These are phyloP conservation scores for Synanceia verrucosa DNA, from an alignment of 2,797 vertebrate species.

Conservation along the genomic window DNA sequence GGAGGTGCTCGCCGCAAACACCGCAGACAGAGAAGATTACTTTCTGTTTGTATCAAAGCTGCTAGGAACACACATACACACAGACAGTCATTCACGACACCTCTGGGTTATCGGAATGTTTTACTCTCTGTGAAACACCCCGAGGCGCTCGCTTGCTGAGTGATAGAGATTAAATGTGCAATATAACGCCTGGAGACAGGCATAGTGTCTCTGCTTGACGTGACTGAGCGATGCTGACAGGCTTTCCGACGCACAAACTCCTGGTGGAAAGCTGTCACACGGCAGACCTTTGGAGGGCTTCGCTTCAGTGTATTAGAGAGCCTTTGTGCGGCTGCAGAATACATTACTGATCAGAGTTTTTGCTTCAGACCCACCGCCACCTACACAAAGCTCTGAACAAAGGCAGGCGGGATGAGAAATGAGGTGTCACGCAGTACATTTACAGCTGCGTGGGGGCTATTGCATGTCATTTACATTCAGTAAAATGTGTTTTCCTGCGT, in stretches of 20 bases:
- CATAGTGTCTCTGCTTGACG: slow-evolving; percentile 59
- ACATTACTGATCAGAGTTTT: slow-evolving; percentile 60
- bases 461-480: slow-evolving; percentile 70
- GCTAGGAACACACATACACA: slow-evolving; percentile 42
- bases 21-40: slow-evolving; percentile 56
- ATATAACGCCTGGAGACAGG: slow-evolving; percentile 70
- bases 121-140: slow-evolving; percentile 70
- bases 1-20: slow-evolving; percentile 4
- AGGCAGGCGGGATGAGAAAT: slow-evolving; percentile 65
- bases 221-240: slow-evolving; percentile 76
- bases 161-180: slow-evolving; percentile 78
- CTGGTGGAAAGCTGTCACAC: slow-evolving; percentile 62
- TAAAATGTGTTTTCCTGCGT: slow-evolving; percentile 51
- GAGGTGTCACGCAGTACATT: slow-evolving; percentile 67
- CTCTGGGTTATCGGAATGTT: slow-evolving; percentile 70
- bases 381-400: slow-evolving; percentile 62
- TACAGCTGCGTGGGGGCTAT: slow-evolving; percentile 58
- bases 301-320: slow-evolving; percentile 49
- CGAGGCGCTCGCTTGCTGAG: slow-evolving; percentile 67
- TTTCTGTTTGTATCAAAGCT: slow-evolving; percentile 60
- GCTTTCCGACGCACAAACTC: slow-evolving; percentile 56
- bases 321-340: slow-evolving; percentile 55
- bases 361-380: slow-evolving; percentile 46
- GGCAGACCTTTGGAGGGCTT: slow-evolving; percentile 63
- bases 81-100: slow-evolving; percentile 54